phyloP scores from a whole-genome alignment of 2,797 vertebrate species.

The Rachycentron canadum region DNA sequence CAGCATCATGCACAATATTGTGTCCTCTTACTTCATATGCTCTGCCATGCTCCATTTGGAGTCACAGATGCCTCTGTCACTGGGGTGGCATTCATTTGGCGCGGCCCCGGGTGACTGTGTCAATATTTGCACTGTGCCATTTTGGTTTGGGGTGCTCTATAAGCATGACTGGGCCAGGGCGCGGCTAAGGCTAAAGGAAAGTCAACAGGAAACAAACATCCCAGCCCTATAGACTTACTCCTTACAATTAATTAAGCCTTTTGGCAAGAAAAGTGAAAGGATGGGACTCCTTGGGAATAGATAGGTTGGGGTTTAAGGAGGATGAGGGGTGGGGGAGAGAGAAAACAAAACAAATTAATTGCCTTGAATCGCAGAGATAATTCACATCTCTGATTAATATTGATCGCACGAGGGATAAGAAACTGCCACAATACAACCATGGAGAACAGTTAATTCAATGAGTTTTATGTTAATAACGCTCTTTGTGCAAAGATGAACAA shows the following conservation, averaged over 20 bases:
- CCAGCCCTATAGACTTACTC: slow-evolving; percentile 43
- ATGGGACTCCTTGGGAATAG: slow-evolving; percentile 63
- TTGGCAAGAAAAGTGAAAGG: slow-evolving; percentile 68
- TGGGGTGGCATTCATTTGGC: slow-evolving; percentile 73
- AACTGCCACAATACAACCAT: slow-evolving; percentile 68
- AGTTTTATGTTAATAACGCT: slow-evolving; percentile 64
- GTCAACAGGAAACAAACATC: slow-evolving; percentile 64
- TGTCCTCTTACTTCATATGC: slow-evolving; percentile 48
- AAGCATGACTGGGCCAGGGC: slow-evolving; percentile 60
- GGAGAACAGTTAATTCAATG: slow-evolving; percentile 60
- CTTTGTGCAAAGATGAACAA: slow-evolving; percentile 51
- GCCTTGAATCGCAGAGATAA: slow-evolving; percentile 71
- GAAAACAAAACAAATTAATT: slow-evolving; percentile 75
- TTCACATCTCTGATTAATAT: slow-evolving; percentile 82
- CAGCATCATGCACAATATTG: neutral
- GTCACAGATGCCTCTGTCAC: slow-evolving; percentile 79
- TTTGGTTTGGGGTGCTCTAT: slow-evolving; percentile 66
- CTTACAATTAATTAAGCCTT: slow-evolving; percentile 78
- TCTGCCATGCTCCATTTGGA: slow-evolving; percentile 73
- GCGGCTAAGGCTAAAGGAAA: slow-evolving; percentile 56
- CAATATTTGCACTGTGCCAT: slow-evolving; percentile 78
- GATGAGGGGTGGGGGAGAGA: neutral
- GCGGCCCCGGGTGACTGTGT: slow-evolving; percentile 70
- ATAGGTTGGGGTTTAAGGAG: slow-evolving; percentile 42
- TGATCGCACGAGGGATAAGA: slow-evolving; percentile 66